phyloP scores from a whole-genome alignment of 2,888 invertebrate species.

The Gastrophysa polygoni region DNA sequence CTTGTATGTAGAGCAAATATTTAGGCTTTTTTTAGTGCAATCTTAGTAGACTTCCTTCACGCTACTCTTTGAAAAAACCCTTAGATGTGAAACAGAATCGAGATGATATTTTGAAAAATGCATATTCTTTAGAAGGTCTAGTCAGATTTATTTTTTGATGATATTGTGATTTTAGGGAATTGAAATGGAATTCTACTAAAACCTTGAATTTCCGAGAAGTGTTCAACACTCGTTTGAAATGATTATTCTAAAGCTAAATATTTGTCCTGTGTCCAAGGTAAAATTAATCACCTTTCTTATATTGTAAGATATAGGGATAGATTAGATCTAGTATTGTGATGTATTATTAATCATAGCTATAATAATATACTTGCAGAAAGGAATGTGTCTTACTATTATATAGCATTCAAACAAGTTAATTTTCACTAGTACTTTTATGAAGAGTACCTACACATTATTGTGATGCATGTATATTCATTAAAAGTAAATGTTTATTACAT shows the following conservation, averaged over 20 bases:
- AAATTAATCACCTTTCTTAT: conserved; percentile 38
- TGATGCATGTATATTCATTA: conserved; percentile 52
- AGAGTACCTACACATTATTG: conserved; percentile 45
- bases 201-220: conserved; percentile 24
- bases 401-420: conserved; percentile 50
- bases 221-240: conserved; percentile 15
- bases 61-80: conserved; percentile 20
- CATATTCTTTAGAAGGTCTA: conserved; percentile 34
- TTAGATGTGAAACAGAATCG: conserved; percentile 16
- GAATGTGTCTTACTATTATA: conserved; percentile 55
- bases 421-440: conserved; percentile 44
- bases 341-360: conserved; percentile 44
- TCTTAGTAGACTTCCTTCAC: conserved; percentile 40
- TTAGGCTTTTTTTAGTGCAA: conserved; percentile 44
- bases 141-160: conserved; percentile 13
- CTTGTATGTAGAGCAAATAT: conserved; percentile 50
- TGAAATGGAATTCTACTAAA: conserved; percentile 41
- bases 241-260: conserved; percentile 43
- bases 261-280: conserved; percentile 49
- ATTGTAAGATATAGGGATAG: conserved; percentile 48
- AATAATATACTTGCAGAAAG: conserved; percentile 45
- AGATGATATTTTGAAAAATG: conserved; percentile 28
- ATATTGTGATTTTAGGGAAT: conserved; percentile 22
- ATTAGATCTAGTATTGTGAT: conserved; percentile 49
- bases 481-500: conserved; percentile 48